Percentiles rank a stretch among this genome's conserved stretches.
These are phyloP conservation scores for Argya squamiceps DNA, from an alignment of 2,797 vertebrate genomes.

Conservation along the genomic window DNA sequence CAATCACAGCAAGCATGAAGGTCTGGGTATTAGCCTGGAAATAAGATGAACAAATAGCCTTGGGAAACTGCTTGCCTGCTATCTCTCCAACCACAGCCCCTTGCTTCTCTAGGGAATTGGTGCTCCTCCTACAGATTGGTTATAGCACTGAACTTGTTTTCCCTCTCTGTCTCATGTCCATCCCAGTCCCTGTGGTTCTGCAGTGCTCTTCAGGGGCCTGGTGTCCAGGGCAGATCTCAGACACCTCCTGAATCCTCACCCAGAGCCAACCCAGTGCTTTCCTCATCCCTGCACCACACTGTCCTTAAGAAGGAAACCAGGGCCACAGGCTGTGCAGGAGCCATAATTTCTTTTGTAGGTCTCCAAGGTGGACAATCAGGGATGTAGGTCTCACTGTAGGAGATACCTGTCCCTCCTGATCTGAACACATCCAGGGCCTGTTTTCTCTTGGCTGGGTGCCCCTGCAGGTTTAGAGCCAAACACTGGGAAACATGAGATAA, in stretches of 20 bases:
- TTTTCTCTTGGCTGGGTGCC: not conserved
- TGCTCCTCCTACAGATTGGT: not conserved
- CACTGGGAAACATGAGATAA: not conserved
- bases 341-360: not conserved
- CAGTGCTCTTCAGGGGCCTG: not conserved
- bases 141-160: not conserved
- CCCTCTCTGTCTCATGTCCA: not conserved
- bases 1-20: not conserved
- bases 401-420: not conserved
- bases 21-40: slow-evolving; percentile 11
- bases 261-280: not conserved
- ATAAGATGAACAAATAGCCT: slow-evolving; percentile 30
- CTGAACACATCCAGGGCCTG: not conserved
- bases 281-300: rapidly evolving
- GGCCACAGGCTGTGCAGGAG: not conserved
- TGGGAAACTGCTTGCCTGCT: not conserved
- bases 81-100: not conserved
- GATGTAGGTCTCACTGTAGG: not conserved
- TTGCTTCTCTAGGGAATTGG: not conserved
- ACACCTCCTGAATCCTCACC: not conserved
- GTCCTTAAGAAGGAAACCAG: not conserved
- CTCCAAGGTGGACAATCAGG: not conserved
- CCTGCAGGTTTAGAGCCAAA: not conserved
- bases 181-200: not conserved
- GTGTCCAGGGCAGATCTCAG: not conserved